phyloP scores from a whole-genome alignment of 35 echinoderm and acorn worm species.

The Diadema setosum region DNA sequence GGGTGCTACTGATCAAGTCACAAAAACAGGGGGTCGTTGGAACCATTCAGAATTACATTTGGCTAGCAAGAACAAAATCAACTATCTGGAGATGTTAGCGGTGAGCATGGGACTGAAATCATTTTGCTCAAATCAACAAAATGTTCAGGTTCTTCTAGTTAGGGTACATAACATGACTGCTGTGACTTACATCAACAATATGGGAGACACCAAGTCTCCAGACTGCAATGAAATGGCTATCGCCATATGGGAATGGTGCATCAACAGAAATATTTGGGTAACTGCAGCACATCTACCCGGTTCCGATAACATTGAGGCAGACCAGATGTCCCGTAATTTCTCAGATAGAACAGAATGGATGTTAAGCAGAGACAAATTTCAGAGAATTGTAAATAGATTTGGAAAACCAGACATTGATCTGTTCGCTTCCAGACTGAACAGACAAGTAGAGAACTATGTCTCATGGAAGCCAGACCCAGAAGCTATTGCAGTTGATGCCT shows the following conservation, averaged over 20 bases:
- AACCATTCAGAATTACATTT: not conserved
- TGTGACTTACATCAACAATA: slow-evolving; percentile 55
- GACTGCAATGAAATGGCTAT: slow-evolving; percentile 57
- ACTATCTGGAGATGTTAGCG: slow-evolving; percentile 48
- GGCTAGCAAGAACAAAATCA: slow-evolving; percentile 21
- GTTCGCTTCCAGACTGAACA: slow-evolving; percentile 72
- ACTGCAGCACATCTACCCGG: slow-evolving; percentile 64
- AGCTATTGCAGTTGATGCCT: slow-evolving; percentile 65
- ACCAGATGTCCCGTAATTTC: slow-evolving; percentile 55
- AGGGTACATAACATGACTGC: slow-evolving; percentile 53
- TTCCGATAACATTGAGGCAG: slow-evolving; percentile 15
- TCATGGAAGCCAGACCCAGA: slow-evolving; percentile 79
- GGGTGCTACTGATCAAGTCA: slow-evolving; percentile 47
- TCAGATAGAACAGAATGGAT: slow-evolving; percentile 76
- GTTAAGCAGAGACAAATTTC: slow-evolving; percentile 48
- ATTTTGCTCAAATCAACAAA: slow-evolving; percentile 18
- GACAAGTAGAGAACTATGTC: slow-evolving; percentile 43
- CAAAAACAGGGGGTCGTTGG: slow-evolving; percentile 41
- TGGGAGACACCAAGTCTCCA: slow-evolving; percentile 51
- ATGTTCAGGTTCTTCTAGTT: slow-evolving; percentile 48
- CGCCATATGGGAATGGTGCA: slow-evolving; percentile 67
- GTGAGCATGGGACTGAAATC: slow-evolving; percentile 30
- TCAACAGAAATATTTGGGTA: slow-evolving; percentile 54
- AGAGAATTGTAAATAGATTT: slow-evolving; percentile 15
- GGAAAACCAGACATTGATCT: slow-evolving; percentile 63